Conservation (phyloP, 2,888 invertebrate species). For the Cephus sareptanus region DNA sequence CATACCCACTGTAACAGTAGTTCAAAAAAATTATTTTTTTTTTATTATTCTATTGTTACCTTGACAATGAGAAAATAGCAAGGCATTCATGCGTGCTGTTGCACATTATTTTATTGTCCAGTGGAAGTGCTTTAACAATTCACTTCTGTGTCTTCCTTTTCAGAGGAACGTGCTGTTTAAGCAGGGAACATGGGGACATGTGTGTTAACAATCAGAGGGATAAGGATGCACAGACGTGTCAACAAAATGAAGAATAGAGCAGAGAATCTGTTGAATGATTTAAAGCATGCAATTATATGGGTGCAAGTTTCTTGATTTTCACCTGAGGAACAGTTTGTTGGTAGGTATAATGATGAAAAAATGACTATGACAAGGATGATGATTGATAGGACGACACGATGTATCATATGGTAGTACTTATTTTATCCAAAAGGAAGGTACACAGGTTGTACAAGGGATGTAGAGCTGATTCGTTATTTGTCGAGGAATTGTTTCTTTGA, state of each 20-base stretch:
- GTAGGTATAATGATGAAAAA: neutral
- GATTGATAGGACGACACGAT: neutral
- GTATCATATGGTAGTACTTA: neutral
- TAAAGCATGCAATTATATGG: neutral
- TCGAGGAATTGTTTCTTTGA: neutral
- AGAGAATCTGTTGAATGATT: neutral
- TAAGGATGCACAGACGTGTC: neutral
- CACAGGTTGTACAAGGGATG: neutral
- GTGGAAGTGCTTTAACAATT: neutral
- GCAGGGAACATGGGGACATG: neutral
- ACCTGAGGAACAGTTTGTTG: neutral
- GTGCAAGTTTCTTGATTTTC: neutral
- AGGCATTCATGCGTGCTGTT: neutral
- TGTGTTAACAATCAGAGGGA: neutral
- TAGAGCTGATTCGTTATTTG: neutral
- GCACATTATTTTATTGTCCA: neutral
- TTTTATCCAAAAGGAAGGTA: neutral
- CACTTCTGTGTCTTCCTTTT: neutral
- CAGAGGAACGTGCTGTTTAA: neutral
- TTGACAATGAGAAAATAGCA: neutral
- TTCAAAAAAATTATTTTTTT: neutral
- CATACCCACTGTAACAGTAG: slow-evolving; percentile 80
- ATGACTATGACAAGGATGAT: neutral
- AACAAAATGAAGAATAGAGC: neutral
- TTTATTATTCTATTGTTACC: neutral